Percentiles rank a stretch among this genome's conserved stretches.
phyloP scores from a whole-genome alignment of 2,888 invertebrate genomes.

The Trissonchulus latispiculum region DNA sequence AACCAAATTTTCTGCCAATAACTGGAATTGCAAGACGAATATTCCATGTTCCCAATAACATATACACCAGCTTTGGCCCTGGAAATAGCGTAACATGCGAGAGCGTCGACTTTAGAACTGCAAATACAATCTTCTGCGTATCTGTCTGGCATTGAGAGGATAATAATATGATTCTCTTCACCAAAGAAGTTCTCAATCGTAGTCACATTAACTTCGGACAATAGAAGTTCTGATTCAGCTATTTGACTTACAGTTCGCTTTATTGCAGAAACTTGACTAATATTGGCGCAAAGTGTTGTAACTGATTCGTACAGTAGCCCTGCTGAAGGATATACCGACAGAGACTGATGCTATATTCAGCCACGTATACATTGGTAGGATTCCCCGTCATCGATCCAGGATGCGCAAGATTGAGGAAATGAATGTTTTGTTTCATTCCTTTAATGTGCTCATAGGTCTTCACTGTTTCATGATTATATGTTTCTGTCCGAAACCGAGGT shows the following conservation, averaged over 20 bases:
- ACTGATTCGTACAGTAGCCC: conserved; percentile 54
- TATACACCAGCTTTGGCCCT: conserved; percentile 24
- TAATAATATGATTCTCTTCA: conserved; percentile 37
- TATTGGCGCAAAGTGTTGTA: too few relatives aligned
- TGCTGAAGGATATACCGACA: conserved; percentile 53
- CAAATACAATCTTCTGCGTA: conserved; percentile 37
- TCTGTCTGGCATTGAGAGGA: conserved; percentile 36
- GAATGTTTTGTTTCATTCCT: conserved; percentile 58
- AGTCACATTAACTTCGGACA: too few relatives aligned
- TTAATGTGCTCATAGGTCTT: conserved; percentile 52
- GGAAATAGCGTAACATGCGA: conserved; percentile 42
- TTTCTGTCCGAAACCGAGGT: conserved; percentile 58
- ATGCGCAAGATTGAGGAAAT: conserved; percentile 52
- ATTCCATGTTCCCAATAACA: conserved; percentile 15
- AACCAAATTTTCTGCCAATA: conserved; percentile 25
- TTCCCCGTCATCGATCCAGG: conserved; percentile 27
- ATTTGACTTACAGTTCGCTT: too few relatives aligned
- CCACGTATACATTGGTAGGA: conserved; percentile 58
- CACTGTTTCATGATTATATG: conserved; percentile 51
- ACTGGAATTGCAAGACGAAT: conserved; percentile 1
- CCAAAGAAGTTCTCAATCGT: conserved; percentile 35
- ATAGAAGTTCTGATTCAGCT: too few relatives aligned
- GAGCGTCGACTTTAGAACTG: conserved; percentile 39
- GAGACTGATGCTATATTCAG: conserved; percentile 55
- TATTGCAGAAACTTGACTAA: too few relatives aligned